Conservation (phyloP, 2,113 vertebrate genomes). For the Aix galericulata region DNA sequence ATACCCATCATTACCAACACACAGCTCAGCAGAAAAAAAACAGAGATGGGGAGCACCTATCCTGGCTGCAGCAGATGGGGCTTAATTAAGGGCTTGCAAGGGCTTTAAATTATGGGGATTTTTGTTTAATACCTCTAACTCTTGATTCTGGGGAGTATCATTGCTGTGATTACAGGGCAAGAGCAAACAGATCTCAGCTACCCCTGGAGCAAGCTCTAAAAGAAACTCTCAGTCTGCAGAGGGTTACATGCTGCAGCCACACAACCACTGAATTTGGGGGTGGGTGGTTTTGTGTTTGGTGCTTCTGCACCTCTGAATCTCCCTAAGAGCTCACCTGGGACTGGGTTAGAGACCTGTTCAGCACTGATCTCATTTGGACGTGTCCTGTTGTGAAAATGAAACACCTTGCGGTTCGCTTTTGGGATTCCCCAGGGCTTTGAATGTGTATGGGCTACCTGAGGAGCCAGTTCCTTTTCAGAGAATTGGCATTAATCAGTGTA, state of each 20-base stretch:
- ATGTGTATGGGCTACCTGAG: neutral
- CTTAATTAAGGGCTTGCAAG: neutral
- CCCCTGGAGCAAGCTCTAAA: slow-evolving; percentile 10
- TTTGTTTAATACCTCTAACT: slow-evolving; percentile 59
- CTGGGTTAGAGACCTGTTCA: neutral
- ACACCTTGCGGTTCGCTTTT: neutral
- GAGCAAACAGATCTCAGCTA: slow-evolving; percentile 43
- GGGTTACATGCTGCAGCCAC: neutral
- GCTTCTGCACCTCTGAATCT: neutral
- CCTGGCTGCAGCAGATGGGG: neutral
- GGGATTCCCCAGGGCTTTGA: neutral
- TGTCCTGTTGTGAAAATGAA: neutral
- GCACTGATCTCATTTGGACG: neutral
- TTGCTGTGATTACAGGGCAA: slow-evolving; percentile 60
- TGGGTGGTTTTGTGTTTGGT: neutral
- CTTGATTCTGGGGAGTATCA: slow-evolving; percentile 41
- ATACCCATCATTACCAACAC: neutral
- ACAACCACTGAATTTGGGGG: neutral
- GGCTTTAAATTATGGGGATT: slow-evolving; percentile 17
- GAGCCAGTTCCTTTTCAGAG: neutral
- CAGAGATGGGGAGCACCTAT: neutral
- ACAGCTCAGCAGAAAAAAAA: slow-evolving; percentile 6
- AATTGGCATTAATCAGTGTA: neutral
- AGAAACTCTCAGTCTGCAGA: slow-evolving; percentile 3
- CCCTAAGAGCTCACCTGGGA: neutral